Evolutionary conservation across 2,888 invertebrate species (phyloP), one percentile per base, ranked within the genome.

Genomic region (Tryphoninae sp.): DNA sequence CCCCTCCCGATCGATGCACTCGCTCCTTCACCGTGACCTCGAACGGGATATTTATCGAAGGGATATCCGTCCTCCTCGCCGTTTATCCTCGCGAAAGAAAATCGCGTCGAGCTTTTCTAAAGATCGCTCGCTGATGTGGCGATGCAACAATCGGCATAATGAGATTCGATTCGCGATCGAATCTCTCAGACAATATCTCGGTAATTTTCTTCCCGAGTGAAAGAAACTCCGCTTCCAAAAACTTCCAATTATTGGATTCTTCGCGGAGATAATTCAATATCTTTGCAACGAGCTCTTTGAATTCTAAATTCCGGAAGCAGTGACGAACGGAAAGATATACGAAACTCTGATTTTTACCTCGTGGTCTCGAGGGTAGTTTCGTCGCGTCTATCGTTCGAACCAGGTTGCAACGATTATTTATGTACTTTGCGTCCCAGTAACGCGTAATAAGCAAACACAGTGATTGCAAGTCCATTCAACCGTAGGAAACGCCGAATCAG

Each of bases 401-500:
- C 33, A 33, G 33, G 59, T 55, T 45, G 51, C 53, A 6, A 26
- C 59, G 19, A 76, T 61, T 53, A 71, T 80, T 71, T 80, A 64
- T 58, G 33, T 53, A 42, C 40, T 22, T 33, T 9, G 26, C 59
- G 26, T 19, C 62, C 19, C 40, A 7, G 62, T 33, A 23, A 23
- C n/a, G 49, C n/a, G 19, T 26, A 45, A 71, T 42, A 58, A n/a
- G 49, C 26, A 53, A 71, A 23, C 42, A 58, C 33, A 6, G 76
- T 82, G 76, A 82, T 82, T 79, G 59, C 76, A 59, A 53, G 76
- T 67, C 73, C 69, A 82, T 82, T 82, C 62, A 79, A 55, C 55
- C 76, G 69, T 58, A 51, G 68, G 62, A 82, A 82, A 73, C 73
- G 82, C 76, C 76, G 79, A 79, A 79, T 82, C 82, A 79, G 79